Percentiles rank a stretch among this genome's conserved stretches.
Evolutionary conservation across 1,140 invertebrate species (phyloP).

Genomic region (Muscidifurax raptorellus): DNA sequence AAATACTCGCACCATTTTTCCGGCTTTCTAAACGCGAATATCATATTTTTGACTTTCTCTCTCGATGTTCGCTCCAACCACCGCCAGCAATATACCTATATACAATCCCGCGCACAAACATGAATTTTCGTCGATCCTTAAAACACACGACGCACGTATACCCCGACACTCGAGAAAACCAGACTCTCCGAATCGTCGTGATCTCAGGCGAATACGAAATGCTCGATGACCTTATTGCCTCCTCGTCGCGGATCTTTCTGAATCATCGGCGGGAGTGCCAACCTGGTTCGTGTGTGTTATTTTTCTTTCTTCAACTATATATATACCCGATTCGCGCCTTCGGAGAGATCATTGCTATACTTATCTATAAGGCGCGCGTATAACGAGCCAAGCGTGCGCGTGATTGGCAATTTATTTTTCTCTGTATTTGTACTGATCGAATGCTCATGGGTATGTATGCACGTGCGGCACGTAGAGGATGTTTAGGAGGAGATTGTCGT

Average conservation of each 20-base stretch:
- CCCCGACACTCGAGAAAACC: neutral
- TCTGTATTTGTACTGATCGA: neutral
- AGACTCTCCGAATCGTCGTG: neutral
- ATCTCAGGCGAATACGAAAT: slow-evolving; percentile 3
- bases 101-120: no score
- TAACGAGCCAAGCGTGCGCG: neutral
- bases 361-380: neutral
- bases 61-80: neutral
- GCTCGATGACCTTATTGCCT: slow-evolving; percentile 22
- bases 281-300: neutral
- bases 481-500: no score
- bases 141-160: no score
- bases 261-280: slow-evolving; percentile 11
- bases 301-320: neutral
- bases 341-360: neutral
- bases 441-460: no score
- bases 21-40: slow-evolving; percentile 29
- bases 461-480: no score
- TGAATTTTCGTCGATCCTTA: neutral
- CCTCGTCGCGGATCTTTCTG: slow-evolving; percentile 6
- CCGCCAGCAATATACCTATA: no score
- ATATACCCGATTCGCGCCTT: neutral
- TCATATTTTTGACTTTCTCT: slow-evolving; percentile 24
- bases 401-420: neutral
- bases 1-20: neutral